Conservation (phyloP, 2,113 vertebrate genomes). For the Pelecanoides urinatrix region DNA sequence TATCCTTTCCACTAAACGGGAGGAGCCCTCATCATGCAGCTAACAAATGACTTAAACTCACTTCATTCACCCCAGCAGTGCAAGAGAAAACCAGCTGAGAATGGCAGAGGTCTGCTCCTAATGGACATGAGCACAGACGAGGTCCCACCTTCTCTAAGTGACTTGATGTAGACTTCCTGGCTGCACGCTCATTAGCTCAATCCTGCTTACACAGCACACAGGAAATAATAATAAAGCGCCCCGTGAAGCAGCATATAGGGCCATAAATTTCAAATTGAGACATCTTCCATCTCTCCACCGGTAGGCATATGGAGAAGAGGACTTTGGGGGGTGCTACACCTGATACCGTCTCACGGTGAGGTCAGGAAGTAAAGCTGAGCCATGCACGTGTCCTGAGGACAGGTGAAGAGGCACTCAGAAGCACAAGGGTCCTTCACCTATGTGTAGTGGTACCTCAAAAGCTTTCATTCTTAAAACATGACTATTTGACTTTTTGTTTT, state of each 20-base stretch:
- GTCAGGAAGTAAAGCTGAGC: not conserved
- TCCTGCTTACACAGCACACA: slow-evolving; percentile 21
- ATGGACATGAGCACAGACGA: not conserved
- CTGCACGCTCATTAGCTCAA: slow-evolving; percentile 15
- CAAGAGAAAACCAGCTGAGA: not conserved
- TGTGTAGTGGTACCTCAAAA: not conserved
- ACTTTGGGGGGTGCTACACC: not conserved
- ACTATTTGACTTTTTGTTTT: not conserved
- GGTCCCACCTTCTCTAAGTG: not conserved
- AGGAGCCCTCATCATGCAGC: not conserved
- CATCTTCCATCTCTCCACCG: not conserved
- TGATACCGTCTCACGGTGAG: not conserved
- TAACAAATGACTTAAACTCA: not conserved
- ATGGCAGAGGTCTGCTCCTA: not conserved
- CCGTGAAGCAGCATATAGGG: not conserved
- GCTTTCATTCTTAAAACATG: not conserved
- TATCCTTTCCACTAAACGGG: not conserved
- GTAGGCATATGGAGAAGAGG: not conserved
- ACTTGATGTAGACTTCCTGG: not conserved
- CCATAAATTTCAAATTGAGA: slow-evolving; percentile 16
- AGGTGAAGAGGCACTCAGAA: slow-evolving; percentile 8
- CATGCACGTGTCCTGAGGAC: not conserved
- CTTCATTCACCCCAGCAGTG: not conserved
- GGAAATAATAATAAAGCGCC: slow-evolving; percentile 28
- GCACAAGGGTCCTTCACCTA: not conserved